Evolutionary conservation across 2,113 vertebrate species (phyloP).

Genomic region (Lontra canadensis): DNA sequence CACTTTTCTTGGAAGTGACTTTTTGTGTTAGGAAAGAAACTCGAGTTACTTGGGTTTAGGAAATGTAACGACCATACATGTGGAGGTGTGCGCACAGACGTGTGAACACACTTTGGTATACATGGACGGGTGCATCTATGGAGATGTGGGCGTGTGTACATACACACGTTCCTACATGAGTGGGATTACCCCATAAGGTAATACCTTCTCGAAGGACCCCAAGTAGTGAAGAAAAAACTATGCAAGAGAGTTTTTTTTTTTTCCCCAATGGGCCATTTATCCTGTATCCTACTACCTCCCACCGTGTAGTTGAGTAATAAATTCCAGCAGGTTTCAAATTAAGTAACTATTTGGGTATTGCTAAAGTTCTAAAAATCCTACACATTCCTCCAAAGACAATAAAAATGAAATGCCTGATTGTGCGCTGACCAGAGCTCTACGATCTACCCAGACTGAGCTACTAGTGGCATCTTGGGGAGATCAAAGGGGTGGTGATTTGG

Average conservation of each 20-base stretch:
- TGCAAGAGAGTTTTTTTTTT: slow-evolving; percentile 39
- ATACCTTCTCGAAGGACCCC: background rate
- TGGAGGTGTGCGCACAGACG: rapidly evolving
- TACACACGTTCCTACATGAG: background rate
- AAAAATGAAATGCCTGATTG: background rate
- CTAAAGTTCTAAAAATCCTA: slow-evolving; percentile 58
- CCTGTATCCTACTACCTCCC: background rate
- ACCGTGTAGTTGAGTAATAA: slow-evolving; percentile 25
- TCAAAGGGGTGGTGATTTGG: background rate
- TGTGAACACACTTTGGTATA: background rate
- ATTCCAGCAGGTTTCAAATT: background rate
- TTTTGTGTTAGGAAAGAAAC: slow-evolving; percentile 77
- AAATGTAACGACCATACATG: background rate
- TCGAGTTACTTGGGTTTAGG: slow-evolving; percentile 46
- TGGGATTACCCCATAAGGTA: background rate
- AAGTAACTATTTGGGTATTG: slow-evolving; percentile 13
- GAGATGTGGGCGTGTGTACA: rapidly evolving
- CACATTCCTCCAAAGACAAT: slow-evolving; percentile 59
- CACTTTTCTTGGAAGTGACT: slow-evolving; percentile 80
- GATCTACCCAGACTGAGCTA: background rate
- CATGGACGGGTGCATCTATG: rapidly evolving
- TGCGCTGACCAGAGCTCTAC: background rate
- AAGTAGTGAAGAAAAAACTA: slow-evolving; percentile 35
- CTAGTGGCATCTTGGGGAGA: rapidly evolving
- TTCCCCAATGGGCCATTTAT: background rate